Conservation (phyloP, 2,113 vertebrate genomes). For the Cyprinodon variegatus region DNA sequence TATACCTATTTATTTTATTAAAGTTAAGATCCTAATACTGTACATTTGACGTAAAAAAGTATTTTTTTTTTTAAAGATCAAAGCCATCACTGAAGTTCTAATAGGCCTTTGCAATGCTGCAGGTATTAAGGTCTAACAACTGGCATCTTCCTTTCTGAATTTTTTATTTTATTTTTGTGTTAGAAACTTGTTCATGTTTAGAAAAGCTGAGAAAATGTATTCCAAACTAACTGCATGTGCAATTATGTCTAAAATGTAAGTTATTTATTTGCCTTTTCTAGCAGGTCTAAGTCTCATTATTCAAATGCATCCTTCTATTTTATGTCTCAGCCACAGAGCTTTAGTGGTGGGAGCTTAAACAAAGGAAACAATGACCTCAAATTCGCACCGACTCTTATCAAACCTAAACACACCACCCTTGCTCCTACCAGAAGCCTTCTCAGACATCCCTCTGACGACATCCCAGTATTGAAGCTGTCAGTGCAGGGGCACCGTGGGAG, state of each 20-base stretch:
- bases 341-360: constrained; percentile 29
- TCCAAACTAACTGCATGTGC: not conserved
- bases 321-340: constrained; percentile 24
- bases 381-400: constrained; percentile 72
- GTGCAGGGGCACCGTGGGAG: constrained; percentile 33
- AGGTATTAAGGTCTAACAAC: not conserved
- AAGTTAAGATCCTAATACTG: too few species aligned
- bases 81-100: not conserved
- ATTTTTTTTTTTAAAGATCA: too few species aligned
- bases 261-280: not conserved
- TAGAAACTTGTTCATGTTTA: not conserved
- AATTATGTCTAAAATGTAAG: not conserved
- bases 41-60: too few species aligned
- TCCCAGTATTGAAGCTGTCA: constrained; percentile 49
- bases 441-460: constrained; percentile 60
- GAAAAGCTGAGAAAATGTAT: not conserved
- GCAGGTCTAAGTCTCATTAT: not conserved
- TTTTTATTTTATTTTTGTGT: not conserved
- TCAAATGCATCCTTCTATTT: constrained; percentile 13
- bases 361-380: constrained; percentile 51
- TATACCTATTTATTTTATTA: too few species aligned
- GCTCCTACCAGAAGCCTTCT: constrained; percentile 21
- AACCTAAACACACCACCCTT: constrained; percentile 52
- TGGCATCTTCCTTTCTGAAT: not conserved
- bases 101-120: not conserved